Evolutionary conservation across 1,140 invertebrate species (phyloP).

Genomic region (Panagrolaimus sp.): DNA sequence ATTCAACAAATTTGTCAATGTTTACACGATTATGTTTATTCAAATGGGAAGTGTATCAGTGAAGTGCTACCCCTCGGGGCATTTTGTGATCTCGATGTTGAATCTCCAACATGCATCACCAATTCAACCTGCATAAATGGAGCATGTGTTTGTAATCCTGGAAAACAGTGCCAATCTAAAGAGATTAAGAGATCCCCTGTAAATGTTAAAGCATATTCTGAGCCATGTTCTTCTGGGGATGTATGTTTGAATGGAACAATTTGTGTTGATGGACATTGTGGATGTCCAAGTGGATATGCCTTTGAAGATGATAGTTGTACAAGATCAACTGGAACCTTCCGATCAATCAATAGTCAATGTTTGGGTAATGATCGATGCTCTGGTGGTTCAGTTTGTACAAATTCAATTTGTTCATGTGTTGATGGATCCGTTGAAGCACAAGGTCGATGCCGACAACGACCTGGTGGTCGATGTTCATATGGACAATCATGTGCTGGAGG

Average conservation of each 20-base stretch:
- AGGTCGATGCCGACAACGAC: slow-evolving; percentile 32
- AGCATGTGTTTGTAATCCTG: slow-evolving; percentile 27
- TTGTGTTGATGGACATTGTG: slow-evolving; percentile 30
- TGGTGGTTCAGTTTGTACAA: slow-evolving; percentile 32
- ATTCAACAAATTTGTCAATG: slow-evolving; percentile 16
- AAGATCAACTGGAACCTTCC: slow-evolving; percentile 26
- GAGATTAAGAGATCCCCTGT: neutral
- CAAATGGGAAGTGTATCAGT: neutral
- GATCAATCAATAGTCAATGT: slow-evolving; percentile 30
- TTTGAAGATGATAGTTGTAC: slow-evolving; percentile 23
- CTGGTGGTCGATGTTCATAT: slow-evolving; percentile 33
- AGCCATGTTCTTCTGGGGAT: slow-evolving; percentile 35
- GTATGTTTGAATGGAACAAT: slow-evolving; percentile 38
- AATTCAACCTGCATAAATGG: slow-evolving; percentile 32
- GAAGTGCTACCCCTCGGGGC: neutral
- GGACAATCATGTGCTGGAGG: slow-evolving; percentile 37
- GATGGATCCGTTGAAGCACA: slow-evolving; percentile 30
- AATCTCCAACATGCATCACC: slow-evolving; percentile 23
- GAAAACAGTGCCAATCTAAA: slow-evolving; percentile 8
- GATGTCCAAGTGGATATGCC: slow-evolving; percentile 26
- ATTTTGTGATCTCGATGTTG: neutral
- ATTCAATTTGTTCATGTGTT: slow-evolving; percentile 34
- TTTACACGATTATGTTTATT: neutral
- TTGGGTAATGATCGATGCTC: slow-evolving; percentile 28
- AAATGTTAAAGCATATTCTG: slow-evolving; percentile 18